Evolutionary conservation across 2,797 vertebrate species (phyloP), one percentile per base, ranked within the genome.

Genomic region (Pogoniulus pusillus): DNA sequence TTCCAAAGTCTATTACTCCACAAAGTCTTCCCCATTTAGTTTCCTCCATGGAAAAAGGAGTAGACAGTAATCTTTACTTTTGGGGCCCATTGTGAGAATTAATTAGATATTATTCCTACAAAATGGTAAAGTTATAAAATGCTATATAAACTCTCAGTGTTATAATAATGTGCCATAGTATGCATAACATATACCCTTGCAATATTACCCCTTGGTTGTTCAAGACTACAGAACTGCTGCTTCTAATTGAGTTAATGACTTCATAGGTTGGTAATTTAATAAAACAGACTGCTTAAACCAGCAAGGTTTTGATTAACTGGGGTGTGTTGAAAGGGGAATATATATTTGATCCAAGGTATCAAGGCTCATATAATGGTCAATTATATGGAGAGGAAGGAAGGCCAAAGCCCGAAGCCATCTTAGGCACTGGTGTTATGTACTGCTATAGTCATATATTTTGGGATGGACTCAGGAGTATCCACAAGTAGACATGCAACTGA

Each of bases 201-300:
- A 81, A 47, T 91, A 90, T 88, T 83, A 90, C 85, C 54, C 72
- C 65, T 87, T 80, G 53, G 89, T 86, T 96, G 75, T 91, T 90
- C 87, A 92, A 89, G 82, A 93, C 82, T 82, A 92, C 89, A 92
- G 89, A 90, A 86, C 91, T 91, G 87, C 91, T 87, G 87, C 89
- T 91, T 93, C 91, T 94, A 97, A 96, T 94, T 86, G 96, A 96
- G 94, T 96, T 96, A 96, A 94, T 91, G 84, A 91, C 79, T 94
- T 96, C 94, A 94, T 93, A 95, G 92, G 93, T 95, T 96, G 93
- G 91, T 95, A 96, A 97, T 96, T 96, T 94, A 96, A 97, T 95
- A 95, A 94, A 93, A 91, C 72, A 95, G 91, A 94, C 76, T 96
- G 94, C 93, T 96, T 95, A 96, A 96, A 96, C 90, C 94, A 96